Base-by-base conservation (phyloP, 1,140 invertebrate genomes). In the Heliconius melpomene region DNA sequence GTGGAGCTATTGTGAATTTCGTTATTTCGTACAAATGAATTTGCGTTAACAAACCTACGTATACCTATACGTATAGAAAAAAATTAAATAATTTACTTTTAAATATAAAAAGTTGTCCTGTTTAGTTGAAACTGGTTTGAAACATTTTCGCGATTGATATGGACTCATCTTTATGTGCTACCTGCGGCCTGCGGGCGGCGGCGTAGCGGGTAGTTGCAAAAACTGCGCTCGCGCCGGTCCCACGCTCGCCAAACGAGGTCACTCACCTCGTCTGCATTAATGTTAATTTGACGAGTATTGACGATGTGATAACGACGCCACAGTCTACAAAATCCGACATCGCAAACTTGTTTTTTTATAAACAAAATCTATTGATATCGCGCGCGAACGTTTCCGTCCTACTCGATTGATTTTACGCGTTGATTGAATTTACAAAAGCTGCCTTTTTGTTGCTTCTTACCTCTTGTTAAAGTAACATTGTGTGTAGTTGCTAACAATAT, bases 211-310 rank as follows among this genome's bases (percentile, higher is more conserved):
- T 81, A 82, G 79, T 83, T 84, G 86, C 84, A 87, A 87, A 87
- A 87, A 87, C 73, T 84, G 83, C 85, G 85, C 81, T 80, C 86
- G 86, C 84, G 83, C 32, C 84, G 86, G 82, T 87, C 86, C 86
- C 86, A 85, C 86, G 84, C 80, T 81, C 80, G 84, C 84, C 84
- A 72, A 82, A 83, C 80, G 80, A 83, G 86, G 84, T 83, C 83
- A 76, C 29, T 71, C 79, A 84, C 84, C 86, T 81, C 86, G 83
- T 86, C 86, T 86, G 86, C 86, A 84, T 82, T 85, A 85, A 86
- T 86, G 84, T 73, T 87, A 84, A 87, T 86, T 86, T 86, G 86
- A 87, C 86, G 86, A 86, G 81, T 86, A 87, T 87, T 87, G 86
- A 87, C 84, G 86, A 87, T 77, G 86, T 86, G 84, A 87, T 87